Base-by-base conservation (phyloP, 2,888 invertebrate species). In the Amblyjoppa proteus region DNA sequence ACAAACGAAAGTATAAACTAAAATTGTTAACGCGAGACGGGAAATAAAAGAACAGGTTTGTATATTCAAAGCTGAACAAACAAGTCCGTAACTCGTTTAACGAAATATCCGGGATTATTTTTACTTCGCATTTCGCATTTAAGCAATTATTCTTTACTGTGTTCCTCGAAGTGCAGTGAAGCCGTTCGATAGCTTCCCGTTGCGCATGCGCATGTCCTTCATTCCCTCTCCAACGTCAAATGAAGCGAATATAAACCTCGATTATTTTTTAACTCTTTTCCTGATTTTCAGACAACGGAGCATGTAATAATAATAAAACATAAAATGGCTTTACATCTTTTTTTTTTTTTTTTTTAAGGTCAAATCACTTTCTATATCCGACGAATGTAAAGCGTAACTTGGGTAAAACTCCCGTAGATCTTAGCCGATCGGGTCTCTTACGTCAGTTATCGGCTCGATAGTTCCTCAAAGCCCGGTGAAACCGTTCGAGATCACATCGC, bases 401-500 rank as follows among this genome's bases (percentile, higher is more conserved):
- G 28, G 16, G 5, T 49, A 66, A 66, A 20, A 16, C 25, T 20
- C 16, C 28, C 53, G 25, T n/a, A 58, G 41, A 78, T 58, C 77
- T 28, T 68, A 41, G 56, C 56, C 28, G 28, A 56, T 20, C 28
- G 25, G 25, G 31, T 28, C 25, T 77, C 38, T 25, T 25, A 20
- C 28, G 11, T 69, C 41, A 13, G 45, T 69, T n/a, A 38, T 78
- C 56, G 38, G 38, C 69, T n/a, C 69, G 11, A 45, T 56, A 45
- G 53, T 7, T 34, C 4, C 69, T 13, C 53, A 25, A 51, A 77
- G 45, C 56, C 56, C 81, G 58, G 45, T 20, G 45, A 78, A 78
- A 69, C 53, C 68, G 73, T 56, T 74, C 74, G 49, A 68, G 68
- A 81, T 81, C 41, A 74, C 74, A 56, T 38, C 56, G 45, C 56